Evolutionary conservation across 2,113 vertebrate genomes (phyloP), one percentile per base, ranked within the genome.

Genomic region (Tachycineta bicolor): DNA sequence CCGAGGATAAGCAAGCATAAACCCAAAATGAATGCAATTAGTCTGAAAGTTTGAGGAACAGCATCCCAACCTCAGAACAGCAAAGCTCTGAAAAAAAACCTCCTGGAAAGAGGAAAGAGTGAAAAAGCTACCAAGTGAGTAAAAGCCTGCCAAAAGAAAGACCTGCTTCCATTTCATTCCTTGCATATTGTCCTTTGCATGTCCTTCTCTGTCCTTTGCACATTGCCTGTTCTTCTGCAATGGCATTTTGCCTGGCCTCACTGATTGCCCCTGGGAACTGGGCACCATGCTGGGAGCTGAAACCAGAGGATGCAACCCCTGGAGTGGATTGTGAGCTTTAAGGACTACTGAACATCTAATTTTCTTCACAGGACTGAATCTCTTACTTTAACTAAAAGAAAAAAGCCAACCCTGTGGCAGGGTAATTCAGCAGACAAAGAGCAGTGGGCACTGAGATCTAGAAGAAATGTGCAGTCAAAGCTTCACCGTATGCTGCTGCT

Each of bases 1-100:
- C 89, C 60, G 81, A 58, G 43, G 83, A 92, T 82, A 94, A 92
- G 7, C 53, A 83, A 93, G 56, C 46, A 74, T 20, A 89, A 92
- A 83, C 9, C 17, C 2, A 0, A 47, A 56, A 83, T 8, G 2
- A 92, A 81, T 29, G 33, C 50, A 81, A n/a, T 63, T 73, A 47
- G 52, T 55, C 34, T 83, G 83, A 34, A 63, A 83, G 76, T 53
- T 59, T 70, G 73, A 86, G 67, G 79, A 94, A 55, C 6, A 15
- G 19, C 24, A 70, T 82, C 77, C 52, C 69, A 84, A 59, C 16
- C 75, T 91, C 67, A 69, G 58, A 83, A 60, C 50, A 90, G 56
- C 1, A 11, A 83, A 86, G 29, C 52, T 83, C 86, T 55, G 56
- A 24, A 69, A 88, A 89, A 83, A 80, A 33, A 3, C 14, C 14